Evolutionary conservation across 2,113 vertebrate species (phyloP), one percentile per base, ranked within the genome.

Genomic region (Asarcornis scutulata): DNA sequence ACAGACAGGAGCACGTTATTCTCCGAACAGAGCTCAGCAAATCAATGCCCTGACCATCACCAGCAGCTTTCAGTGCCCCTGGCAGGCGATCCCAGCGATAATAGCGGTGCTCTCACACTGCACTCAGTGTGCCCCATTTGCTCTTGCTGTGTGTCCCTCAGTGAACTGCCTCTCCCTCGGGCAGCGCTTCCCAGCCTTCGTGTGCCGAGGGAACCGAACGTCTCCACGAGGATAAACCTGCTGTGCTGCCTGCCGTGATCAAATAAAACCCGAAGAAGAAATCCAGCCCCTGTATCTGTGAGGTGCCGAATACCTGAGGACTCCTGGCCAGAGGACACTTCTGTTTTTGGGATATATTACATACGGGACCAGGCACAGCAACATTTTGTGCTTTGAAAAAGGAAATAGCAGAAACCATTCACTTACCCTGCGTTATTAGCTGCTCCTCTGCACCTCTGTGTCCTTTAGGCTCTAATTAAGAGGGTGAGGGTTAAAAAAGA

Each of bases 371-470:
- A 62, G 67, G 27, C 34, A 67, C 1, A 56, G 36, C 38, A 67
- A 46, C 1, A 12, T 9, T 81, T 53, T 50, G 48, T 78, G 52
- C 53, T 74, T 58, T 90, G 53, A 50, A 86, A 62, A 40, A 82
- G 21, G 29, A 58, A 94, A 84, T 0, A 66, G 38, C 38, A 96
- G 77, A 50, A 86, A 44, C 4, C 15, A 11, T 59, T 42, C 77
- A 92, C 94, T 96, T 73, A 95, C 94, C 93, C 83, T 97, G 91
- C 38, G 91, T 80, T 77, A 96, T 93, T 55, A 95, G 89, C 89
- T 95, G 95, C 48, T 95, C 96, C 83, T 96, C 94, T 42, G 90
- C 86, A 66, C 93, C 77, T 89, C 89, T 83, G 83, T 74, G 83
- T 79, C 95, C 87, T 94, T 97, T 95, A 42, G 96, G 15, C 23